These are phyloP conservation scores for Eumacrocentrus americanus DNA, from an alignment of 2,888 invertebrate species.

Conservation along the genomic window DNA sequence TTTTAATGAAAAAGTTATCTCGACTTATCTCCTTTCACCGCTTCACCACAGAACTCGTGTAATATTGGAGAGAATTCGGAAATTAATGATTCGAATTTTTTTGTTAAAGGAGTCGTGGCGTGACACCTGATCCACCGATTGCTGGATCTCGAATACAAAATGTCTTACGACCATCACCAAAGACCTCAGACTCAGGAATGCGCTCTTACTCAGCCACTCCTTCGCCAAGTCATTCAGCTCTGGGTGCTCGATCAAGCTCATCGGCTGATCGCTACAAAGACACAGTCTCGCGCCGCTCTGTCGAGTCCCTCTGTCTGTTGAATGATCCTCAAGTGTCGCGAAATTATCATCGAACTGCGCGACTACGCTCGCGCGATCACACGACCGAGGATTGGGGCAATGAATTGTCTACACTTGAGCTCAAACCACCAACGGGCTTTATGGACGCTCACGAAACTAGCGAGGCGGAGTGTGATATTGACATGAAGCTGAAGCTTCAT, in stretches of 20 bases:
- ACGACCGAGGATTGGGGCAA: conserved; percentile 53
- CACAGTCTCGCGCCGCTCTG: conserved; percentile 47
- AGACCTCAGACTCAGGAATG: conserved; percentile 52
- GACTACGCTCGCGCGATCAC: conserved; percentile 31
- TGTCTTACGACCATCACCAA: conserved; percentile 48
- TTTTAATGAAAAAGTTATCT: no score
- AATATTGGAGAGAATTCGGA: no score
- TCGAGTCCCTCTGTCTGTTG: conserved; percentile 53
- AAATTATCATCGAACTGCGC: conserved; percentile 35
- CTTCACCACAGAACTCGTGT: no score
- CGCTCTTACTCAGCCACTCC: conserved; percentile 53
- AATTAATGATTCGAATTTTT: conserved; percentile 22
- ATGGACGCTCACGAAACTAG: conserved; percentile 57
- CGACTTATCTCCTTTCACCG: no score
- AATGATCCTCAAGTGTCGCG: conserved; percentile 42
- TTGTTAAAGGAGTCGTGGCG: conserved; percentile 52
- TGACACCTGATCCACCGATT: conserved; percentile 52
- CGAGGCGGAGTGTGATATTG: conserved; percentile 60
- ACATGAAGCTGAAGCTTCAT: conserved; percentile 55
- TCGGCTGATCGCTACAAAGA: conserved; percentile 41
- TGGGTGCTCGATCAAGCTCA: conserved; percentile 45
- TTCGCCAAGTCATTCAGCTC: conserved; percentile 48
- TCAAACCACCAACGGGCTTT: conserved; percentile 63
- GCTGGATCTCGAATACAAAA: conserved; percentile 45
- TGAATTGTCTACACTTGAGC: conserved; percentile 57